Base-by-base conservation (phyloP, 2,113 vertebrate species). In the Scomber japonicus region DNA sequence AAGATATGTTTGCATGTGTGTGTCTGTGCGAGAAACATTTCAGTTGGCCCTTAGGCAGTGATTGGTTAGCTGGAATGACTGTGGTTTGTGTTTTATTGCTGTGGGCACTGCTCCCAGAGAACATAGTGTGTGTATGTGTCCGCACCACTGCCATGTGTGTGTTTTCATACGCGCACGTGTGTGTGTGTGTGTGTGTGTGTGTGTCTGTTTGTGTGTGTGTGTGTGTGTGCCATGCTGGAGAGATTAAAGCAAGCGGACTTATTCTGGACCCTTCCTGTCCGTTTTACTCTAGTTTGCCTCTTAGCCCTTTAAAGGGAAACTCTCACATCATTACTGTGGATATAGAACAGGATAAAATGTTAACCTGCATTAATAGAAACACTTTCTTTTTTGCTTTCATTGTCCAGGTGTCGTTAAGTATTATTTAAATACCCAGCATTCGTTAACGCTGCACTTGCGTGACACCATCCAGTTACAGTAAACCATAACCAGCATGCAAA, bases 41-140 rank as follows among this genome's bases (percentile, higher is more conserved):
- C 66, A 71, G 71, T 72, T 75, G 71, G 67, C 74, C 63, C 45
- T 49, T 63, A 80, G 80, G 77, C 86, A 59, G 57, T 61, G 83
- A 86, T 80, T 83, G 82, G 82, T 88, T 57, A 19, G 66, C 78
- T 82, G 71, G 68, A 87, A 79, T 72, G 63, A 66, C 72, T 81
- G 53, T 53, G 68, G 11, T 71, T 53, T 85, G 51, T 67, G 71
- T 71, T 85, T 89, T 82, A 89, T 88, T 81, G 72, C 85, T 69
- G 35, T 84, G 82, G 87, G 85, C 88, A 74, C 45, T 13, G 50
- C 71, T 91, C 82, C 84, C 77, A 83, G 78, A 73, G 54, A 80
- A 61, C 55, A 75, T 17, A 10, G 16, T 60, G 31, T 59, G 30
- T 45, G 61, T 78, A 51, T 69, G 62, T 54, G 30, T 71, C 4